Base-by-base conservation (phyloP, 1,140 invertebrate genomes). In the Camponotus vicinus region DNA sequence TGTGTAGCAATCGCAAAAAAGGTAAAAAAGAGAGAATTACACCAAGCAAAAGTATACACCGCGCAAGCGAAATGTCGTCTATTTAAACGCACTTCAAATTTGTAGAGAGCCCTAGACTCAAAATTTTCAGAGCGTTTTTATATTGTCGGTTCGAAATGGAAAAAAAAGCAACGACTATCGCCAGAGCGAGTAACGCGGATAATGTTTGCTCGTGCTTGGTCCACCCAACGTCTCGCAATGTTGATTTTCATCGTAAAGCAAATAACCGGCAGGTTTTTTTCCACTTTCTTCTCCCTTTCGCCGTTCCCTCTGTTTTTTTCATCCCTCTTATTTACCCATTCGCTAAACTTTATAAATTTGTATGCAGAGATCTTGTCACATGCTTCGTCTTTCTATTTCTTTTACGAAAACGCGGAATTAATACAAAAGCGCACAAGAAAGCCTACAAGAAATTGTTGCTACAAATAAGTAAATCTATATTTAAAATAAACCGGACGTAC, bases 171-270 rank as follows among this genome's bases (percentile, higher is more conserved):
- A 21, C n/a, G 57, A 27, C 37, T 67, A 67, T 79, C 49, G 40
- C 32, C 21, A 52, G 18, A 18, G 13, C 42, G 21, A 86, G 82
- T 63, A 86, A 85, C 59, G 21, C 27, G 34, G 67, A 67, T 66
- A 82, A 88, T 92, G 85, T 90, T 90, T 91, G 84, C 73, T 79
- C 75, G 85, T 73, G 69, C 75, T 77, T 49, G n/a, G 42, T 82
- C 64, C 59, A 57, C 40, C 34, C 77, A 52, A 73, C 55, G 42
- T 86, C 67, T 84, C 75, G 59, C 85, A 86, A 91, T 91, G 88
- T 91, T 91, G 88, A 91, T 92, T 91, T 91, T 91, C 88, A 88
- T 88, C 77, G 87, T 88, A 91, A 91, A 91, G 83, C 77, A 88
- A 92, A 91, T 86, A 91, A 86, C 75, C 61, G 88, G 42, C 52